Evolutionary conservation across 1,140 invertebrate genomes (phyloP).

Genomic region (Drosophila burlai): DNA sequence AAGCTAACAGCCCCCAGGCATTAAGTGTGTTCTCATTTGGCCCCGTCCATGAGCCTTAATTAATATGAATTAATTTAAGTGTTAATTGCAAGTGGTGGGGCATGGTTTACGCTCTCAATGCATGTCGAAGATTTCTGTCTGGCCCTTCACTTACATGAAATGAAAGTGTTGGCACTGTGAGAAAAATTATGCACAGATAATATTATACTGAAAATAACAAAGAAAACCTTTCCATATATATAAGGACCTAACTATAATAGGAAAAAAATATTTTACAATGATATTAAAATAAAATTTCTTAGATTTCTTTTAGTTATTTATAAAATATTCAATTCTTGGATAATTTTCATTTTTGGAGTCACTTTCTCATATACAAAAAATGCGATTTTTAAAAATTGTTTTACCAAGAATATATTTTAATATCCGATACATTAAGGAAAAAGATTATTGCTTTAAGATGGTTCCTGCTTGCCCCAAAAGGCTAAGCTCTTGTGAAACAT

Average conservation of each 20-base stretch:
- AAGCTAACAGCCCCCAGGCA: conserved; percentile 67
- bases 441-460: background rate
- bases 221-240: background rate
- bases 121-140: conserved; percentile 37
- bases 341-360: background rate
- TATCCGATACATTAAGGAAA: background rate
- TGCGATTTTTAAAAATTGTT: background rate
- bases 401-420: background rate
- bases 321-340: background rate
- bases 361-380: too few species aligned
- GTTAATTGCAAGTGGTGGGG: conserved; percentile 80
- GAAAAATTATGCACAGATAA: conserved; percentile 1
- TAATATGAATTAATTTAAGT: conserved; percentile 83
- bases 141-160: conserved; percentile 39
- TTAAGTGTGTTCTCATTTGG: conserved; percentile 80
- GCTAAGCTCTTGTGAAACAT: conserved; percentile 19
- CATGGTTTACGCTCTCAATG: conserved; percentile 53
- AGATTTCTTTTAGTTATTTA: background rate
- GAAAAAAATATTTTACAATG: too few species aligned
- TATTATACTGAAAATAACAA: background rate
- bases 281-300: too few species aligned
- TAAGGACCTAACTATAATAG: too few species aligned
- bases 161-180: conserved; percentile 63
- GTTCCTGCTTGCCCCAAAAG: background rate
- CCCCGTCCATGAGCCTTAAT: conserved; percentile 64